Percentiles rank a stretch among this genome's conserved stretches.
Evolutionary conservation across 2,797 vertebrate species (phyloP).

Genomic region (Trachurus trachurus): DNA sequence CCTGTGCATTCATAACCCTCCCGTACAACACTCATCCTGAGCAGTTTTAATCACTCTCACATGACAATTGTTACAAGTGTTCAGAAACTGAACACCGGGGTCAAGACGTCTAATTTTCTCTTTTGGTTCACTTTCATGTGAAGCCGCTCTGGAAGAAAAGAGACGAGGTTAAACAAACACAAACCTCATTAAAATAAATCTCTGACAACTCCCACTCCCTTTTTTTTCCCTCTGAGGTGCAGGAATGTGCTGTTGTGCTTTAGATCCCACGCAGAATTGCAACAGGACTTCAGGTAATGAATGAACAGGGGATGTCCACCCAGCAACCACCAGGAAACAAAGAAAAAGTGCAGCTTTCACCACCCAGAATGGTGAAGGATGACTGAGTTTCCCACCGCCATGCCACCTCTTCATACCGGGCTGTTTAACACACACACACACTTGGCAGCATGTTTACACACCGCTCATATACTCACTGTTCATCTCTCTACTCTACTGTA

Average conservation of each 20-base stretch:
- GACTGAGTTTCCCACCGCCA: conserved; percentile 77
- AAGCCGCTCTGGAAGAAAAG: conserved; percentile 35
- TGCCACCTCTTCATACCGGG: conserved; percentile 38
- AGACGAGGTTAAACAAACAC: conserved; percentile 72
- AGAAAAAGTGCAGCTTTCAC: conserved; percentile 20
- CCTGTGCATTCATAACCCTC: background rate
- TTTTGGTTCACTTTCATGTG: conserved; percentile 47
- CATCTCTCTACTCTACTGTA: conserved; percentile 6
- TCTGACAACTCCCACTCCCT: conserved; percentile 69
- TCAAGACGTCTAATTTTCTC: conserved; percentile 41
- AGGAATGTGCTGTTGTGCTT: conserved; percentile 66
- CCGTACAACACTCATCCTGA: conserved; percentile 5
- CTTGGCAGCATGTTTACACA: conserved; percentile 5
- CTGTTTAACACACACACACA: conserved; percentile 40
- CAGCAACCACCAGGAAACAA: conserved; percentile 59
- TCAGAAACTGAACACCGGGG: conserved; percentile 20
- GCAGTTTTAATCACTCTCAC: conserved; percentile 20
- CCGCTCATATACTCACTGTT: background rate
- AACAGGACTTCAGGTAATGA: conserved; percentile 76
- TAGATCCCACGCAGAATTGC: conserved; percentile 60
- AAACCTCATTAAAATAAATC: conserved; percentile 74
- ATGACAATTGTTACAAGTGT: background rate
- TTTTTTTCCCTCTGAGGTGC: conserved; percentile 27
- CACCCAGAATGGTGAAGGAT: conserved; percentile 53
- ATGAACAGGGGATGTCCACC: conserved; percentile 71